These are phyloP conservation scores for Dryoscopus gambensis DNA, from an alignment of 2,113 vertebrate species.

Conservation along the genomic window DNA sequence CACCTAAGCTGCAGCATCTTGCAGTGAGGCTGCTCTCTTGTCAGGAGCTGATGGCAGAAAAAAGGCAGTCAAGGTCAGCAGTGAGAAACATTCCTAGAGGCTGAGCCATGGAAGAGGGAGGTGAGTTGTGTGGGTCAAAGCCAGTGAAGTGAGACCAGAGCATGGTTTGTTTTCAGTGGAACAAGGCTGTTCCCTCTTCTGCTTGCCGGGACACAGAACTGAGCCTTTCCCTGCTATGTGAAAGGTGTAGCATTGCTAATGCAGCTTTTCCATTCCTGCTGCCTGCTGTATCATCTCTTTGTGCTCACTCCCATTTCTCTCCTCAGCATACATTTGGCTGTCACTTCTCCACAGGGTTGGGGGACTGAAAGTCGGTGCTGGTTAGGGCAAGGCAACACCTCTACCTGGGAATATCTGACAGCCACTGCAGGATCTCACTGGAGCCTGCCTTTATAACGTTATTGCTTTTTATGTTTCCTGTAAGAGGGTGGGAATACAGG, in stretches of 20 bases:
- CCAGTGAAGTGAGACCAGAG: background rate
- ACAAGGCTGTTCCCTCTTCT: background rate
- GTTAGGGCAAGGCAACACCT: background rate
- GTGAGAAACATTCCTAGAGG: background rate
- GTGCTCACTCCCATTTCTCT: background rate
- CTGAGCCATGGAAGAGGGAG: background rate
- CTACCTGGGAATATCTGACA: background rate
- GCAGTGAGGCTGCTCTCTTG: background rate
- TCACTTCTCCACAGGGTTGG: background rate
- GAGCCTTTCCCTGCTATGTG: background rate
- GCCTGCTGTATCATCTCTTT: background rate
- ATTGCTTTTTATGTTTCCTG: conserved; percentile 48
- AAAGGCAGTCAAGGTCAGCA: conserved; percentile 14
- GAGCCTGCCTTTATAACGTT: background rate
- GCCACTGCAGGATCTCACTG: background rate
- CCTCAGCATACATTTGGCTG: background rate
- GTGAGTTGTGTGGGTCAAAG: background rate
- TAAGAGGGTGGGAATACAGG: conserved; percentile 46
- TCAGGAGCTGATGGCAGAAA: background rate
- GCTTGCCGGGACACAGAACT: background rate
- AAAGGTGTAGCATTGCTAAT: background rate
- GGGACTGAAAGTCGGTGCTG: background rate
- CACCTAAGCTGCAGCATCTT: background rate
- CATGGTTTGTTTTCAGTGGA: background rate
- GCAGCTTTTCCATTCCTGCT: background rate